Conservation (phyloP, 2,113 vertebrate genomes). For the Chunga burmeisteri region DNA sequence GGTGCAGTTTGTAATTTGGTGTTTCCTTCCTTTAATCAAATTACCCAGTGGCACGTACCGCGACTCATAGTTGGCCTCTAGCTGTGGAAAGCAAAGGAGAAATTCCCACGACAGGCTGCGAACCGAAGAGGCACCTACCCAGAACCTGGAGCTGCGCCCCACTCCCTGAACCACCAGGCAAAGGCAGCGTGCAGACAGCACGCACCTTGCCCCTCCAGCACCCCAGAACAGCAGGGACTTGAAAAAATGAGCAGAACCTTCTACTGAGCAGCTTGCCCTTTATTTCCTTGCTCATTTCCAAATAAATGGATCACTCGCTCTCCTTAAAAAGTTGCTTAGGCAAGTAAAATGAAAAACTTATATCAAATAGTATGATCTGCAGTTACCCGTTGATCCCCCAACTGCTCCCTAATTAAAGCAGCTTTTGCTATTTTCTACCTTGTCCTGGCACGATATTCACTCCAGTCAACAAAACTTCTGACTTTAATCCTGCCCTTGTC, state of each 20-base stretch:
- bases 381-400: not conserved
- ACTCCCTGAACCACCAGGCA: not conserved
- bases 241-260: not conserved
- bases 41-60: not conserved
- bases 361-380: not conserved
- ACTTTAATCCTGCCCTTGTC: not conserved
- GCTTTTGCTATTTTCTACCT: not conserved
- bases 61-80: rapidly evolving
- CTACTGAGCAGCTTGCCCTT: not conserved
- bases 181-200: not conserved
- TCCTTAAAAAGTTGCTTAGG: not conserved
- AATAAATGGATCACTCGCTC: not conserved
- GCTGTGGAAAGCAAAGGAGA: not conserved
- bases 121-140: not conserved
- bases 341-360: not conserved
- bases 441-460: not conserved
- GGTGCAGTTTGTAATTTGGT: not conserved
- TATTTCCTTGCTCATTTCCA: not conserved
- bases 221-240: not conserved
- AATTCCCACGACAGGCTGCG: not conserved
- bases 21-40: not conserved
- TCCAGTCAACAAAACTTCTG: not conserved
- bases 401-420: not conserved
- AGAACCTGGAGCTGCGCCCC: not conserved
- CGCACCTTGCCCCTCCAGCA: rapidly evolving